Base-by-base conservation (phyloP, 2,797 vertebrate genomes). In the Premnoplex brunnescens region DNA sequence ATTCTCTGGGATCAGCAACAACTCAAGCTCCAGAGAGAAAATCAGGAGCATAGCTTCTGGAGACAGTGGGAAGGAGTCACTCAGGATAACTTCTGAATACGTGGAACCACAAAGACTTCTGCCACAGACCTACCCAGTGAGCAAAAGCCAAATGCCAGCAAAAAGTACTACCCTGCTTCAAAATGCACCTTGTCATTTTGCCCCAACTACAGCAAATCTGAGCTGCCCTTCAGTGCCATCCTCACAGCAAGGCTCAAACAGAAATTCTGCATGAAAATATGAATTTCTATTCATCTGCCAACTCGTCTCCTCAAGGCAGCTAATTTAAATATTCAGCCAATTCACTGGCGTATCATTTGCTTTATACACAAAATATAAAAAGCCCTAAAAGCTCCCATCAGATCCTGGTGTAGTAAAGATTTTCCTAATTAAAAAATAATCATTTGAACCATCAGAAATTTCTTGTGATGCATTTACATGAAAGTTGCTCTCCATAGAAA, bases 371-470 rank as follows among this genome's bases (percentile, higher is more conserved):
- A 91, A 89, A 80, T 30, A 85, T 21, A 71, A 81, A 89, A 88
- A 92, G 69, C 66, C 12, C 0, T 59, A 91, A 80, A 26, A 94
- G 76, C 62, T 83, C 78, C 62, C 55, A 84, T 49, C 55, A 89
- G 79, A 81, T 91, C 12, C 63, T 34, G 32, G 23, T 26, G 32
- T 27, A 87, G 54, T 43, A 69, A 78, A 83, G 85, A 89, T 69
- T 91, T 80, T 88, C 69, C 73, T 76, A 92, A 93, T 92, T 91
- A 71, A 76, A 92, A 94, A 93, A 88, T 78, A 88, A 90, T 89
- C 32, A 93, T 76, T 39, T 73, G 55, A 94, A 76, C 51, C 26
- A 85, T 59, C 41, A 91, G 39, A 92, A 91, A 76, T 60, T 72
- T 94, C 64, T 89, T 74, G 51, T 3, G 30, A 88, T 34, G 59